Base-by-base conservation (phyloP, 2,888 invertebrate species). In the Tryphoninae sp. region DNA sequence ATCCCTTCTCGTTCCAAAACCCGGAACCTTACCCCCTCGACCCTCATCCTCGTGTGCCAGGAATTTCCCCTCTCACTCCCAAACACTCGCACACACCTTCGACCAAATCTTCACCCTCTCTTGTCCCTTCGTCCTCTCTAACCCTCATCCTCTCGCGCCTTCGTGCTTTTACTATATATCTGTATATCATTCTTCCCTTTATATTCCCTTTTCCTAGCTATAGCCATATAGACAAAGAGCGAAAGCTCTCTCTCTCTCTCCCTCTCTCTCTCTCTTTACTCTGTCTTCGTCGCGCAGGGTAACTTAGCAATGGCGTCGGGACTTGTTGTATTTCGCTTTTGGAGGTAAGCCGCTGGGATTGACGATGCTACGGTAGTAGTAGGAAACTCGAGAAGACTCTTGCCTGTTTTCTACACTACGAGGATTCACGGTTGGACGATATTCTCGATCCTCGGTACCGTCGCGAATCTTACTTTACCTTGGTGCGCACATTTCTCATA, bases 261-360 rank as follows among this genome's bases (percentile, higher is more conserved):
- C 53, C 64, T 51, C 73, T 64, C 64, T 19, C 19, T 19, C 19
- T 19, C 19, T 19, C 19, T 19, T 19, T 1, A 19, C 87, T 33
- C 33, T 3, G 6, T 33, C 55, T 16, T 16, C 33, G 88, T 85
- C 88, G 90, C 88, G 90, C 89, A 89, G 89, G 89, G 88, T 89
- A 89, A 89, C 83, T 88, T 89, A 91, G 91, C 91, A 91, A 92
- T 92, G 92, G 92, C 92, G 91, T 86, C 90, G 88, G 89, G 91
- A 91, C 91, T 91, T 91, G 91, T 91, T 91, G 90, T 91, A 91
- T 91, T 91, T 91, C 89, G 91, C 91, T 91, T 83, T 90, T 87
- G 89, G 89, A 89, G 86, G 86, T 89, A 86, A 89, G 86, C 88
- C 88, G 86, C 86, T 81, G 33, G 33, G 33, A 7, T 33, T 78